Evolutionary conservation across 2,888 invertebrate genomes (phyloP), one percentile per base, ranked within the genome.

Genomic region (Colostygia pectinataria): DNA sequence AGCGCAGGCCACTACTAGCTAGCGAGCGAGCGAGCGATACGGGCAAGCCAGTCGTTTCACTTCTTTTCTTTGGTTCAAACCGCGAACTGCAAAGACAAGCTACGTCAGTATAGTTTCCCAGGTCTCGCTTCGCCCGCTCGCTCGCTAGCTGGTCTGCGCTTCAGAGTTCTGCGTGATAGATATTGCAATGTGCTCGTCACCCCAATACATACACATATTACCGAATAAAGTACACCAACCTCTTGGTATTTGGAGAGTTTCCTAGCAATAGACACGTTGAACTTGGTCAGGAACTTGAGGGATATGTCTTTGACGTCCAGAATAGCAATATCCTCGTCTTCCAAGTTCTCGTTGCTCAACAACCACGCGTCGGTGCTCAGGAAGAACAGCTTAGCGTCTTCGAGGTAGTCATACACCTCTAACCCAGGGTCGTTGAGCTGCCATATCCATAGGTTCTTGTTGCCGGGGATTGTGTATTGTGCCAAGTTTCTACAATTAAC

Each of bases 161-260:
- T n/a, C n/a, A n/a, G n/a, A n/a, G n/a, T n/a, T n/a, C n/a, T n/a
- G n/a, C n/a, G n/a, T n/a, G n/a, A n/a, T n/a, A n/a, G n/a, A n/a
- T n/a, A n/a, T n/a, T n/a, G n/a, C n/a, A n/a, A n/a, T n/a, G n/a
- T n/a, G n/a, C n/a, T n/a, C n/a, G n/a, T n/a, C n/a, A n/a, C n/a
- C n/a, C n/a, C n/a, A n/a, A n/a, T n/a, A n/a, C n/a, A n/a, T n/a
- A n/a, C n/a, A n/a, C n/a, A n/a, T n/a, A n/a, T n/a, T n/a, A n/a
- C n/a, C n/a, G n/a, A n/a, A n/a, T n/a, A n/a, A n/a, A n/a, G n/a
- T n/a, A n/a, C n/a, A n/a, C n/a, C n/a, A n/a, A 86, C 83, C 83
- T 93, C 93, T 71, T 93, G 92, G 64, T 93, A 94, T 61, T 93
- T 92, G 2, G 92, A 77, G 27, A 94, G 84, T 57, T 92, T 84